Conservation (phyloP, 1,140 invertebrate species). For the Rhagoletis zephyria region DNA sequence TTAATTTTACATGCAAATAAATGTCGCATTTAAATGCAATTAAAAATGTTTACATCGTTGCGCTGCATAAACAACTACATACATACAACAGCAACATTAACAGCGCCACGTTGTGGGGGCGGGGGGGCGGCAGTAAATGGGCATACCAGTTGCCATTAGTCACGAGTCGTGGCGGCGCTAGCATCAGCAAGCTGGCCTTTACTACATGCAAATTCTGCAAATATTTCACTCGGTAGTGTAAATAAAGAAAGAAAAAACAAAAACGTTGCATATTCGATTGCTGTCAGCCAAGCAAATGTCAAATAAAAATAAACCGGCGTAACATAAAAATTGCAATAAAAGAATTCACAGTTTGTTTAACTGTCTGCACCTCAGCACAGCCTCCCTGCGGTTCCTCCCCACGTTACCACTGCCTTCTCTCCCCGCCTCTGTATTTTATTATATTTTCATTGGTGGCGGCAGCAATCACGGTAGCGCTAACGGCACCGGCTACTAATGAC, state of each 20-base stretch:
- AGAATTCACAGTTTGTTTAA: background rate
- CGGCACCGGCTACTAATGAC: background rate
- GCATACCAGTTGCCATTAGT: background rate
- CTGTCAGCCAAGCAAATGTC: background rate
- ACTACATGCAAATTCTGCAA: background rate
- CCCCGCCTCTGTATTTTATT: background rate
- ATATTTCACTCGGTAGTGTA: too few species aligned
- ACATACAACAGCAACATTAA: background rate
- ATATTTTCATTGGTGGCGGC: background rate
- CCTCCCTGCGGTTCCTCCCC: background rate
- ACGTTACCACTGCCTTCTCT: background rate
- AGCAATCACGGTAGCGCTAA: background rate
- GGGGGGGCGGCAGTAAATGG: background rate
- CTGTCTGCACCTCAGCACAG: background rate
- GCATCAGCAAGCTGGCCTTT: background rate
- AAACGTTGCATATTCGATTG: background rate
- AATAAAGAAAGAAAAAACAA: background rate
- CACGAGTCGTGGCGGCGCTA: background rate
- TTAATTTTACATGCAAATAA: slow-evolving; percentile 73
- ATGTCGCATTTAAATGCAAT: slow-evolving; percentile 73
- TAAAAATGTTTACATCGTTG: slow-evolving; percentile 70
- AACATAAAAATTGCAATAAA: background rate
- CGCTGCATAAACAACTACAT: slow-evolving; percentile 16
- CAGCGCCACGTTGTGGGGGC: background rate
- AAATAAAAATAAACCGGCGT: background rate